Base-by-base conservation (phyloP, 2,888 invertebrate species). In the Campaea margaritaria region DNA sequence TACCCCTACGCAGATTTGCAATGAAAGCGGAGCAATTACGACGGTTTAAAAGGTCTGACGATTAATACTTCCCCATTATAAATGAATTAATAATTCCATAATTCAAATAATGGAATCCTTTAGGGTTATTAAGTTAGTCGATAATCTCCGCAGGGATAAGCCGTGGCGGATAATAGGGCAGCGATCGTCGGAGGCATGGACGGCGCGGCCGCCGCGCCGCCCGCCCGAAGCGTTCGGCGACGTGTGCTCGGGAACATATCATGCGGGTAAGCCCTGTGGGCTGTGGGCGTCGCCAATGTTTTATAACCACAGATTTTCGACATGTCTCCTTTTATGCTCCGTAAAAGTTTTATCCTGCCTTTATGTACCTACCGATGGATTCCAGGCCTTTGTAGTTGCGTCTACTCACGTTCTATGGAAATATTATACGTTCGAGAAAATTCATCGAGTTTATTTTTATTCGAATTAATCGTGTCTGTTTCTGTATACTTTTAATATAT, bases 271-370 rank as follows among this genome's bases (percentile, higher is more conserved):
- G 73, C 73, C 72, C 62, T 60, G 68, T 72, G 73, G 74, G 73
- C 62, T 60, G 68, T 72, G 73, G 74, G 73, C 62, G 71, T 67
- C 56, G 62, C 64, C 70, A 71, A 66, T 73, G 76, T 84, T 86
- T 87, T 86, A 87, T 76, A 75, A 73, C 78, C 76, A 68, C 83
- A 85, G 84, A 87, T 85, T 86, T 86, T 82, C 81, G 75, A 79
- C 81, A 78, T 86, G 81, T 82, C 82, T 76, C 73, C 78, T 85
- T 86, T 86, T 86, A 86, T 84, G 81, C 77, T 81, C 68, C 80
- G 81, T 86, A 85, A 85, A 87, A 85, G 73, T 86, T 85, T 85
- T 85, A 86, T 87, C 75, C 75, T 66, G 71, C 59, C 69, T 79
- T 76, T 78, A 78, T 75, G 70, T 76, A 77, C 69, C 49, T 58